Conservation (phyloP, 2,888 invertebrate genomes). For the Nephrotoma flavescens region DNA sequence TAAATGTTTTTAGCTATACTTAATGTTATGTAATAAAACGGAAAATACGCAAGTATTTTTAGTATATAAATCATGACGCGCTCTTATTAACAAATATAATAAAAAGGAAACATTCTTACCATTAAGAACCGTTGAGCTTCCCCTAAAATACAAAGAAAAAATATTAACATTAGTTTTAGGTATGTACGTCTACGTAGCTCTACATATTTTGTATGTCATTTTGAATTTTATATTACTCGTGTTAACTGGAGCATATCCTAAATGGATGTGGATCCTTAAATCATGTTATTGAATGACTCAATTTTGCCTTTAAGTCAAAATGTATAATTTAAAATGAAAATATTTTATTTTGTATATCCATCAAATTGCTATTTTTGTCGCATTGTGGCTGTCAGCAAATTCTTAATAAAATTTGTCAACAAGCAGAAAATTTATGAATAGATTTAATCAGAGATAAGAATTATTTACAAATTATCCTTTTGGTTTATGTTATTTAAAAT, state of each 20-base stretch:
- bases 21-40: neutral
- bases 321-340: too few relatives aligned
- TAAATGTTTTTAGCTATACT: too few relatives aligned
- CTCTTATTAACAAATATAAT: neutral
- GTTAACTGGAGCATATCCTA: neutral
- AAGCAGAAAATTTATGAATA: too few relatives aligned
- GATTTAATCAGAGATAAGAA: too few relatives aligned
- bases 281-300: too few relatives aligned
- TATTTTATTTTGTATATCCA: too few relatives aligned
- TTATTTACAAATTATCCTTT: too few relatives aligned
- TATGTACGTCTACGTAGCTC: neutral
- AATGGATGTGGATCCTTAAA: neutral
- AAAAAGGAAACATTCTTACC: neutral
- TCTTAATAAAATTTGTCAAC: too few relatives aligned
- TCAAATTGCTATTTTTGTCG: too few relatives aligned
- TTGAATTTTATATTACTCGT: neutral
- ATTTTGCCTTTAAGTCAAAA: too few relatives aligned
- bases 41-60: neutral
- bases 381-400: too few relatives aligned
- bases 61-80: neutral
- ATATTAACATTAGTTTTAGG: neutral
- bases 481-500: too few relatives aligned
- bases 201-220: neutral
- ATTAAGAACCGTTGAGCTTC: neutral
- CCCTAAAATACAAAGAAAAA: neutral